Base-by-base conservation (phyloP, 2,113 vertebrate species). In the Hippolais icterina region DNA sequence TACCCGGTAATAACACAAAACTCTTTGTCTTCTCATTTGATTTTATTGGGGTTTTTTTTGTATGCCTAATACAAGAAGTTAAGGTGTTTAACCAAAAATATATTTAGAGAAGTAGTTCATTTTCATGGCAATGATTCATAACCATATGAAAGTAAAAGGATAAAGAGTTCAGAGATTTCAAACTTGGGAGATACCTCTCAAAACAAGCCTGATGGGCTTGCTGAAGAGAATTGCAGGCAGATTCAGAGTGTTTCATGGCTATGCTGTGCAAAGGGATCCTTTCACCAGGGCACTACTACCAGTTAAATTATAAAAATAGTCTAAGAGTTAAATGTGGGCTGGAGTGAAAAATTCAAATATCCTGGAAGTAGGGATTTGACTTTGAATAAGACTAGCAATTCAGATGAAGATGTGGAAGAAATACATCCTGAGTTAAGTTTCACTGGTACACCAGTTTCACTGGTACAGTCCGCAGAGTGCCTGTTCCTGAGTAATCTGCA, bases 1-100 rank as follows among this genome's bases (percentile, higher is more conserved):
- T 98, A 15, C 98, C 98, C 66, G 98, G 98, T 99, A 97, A 94
- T 87, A 65, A 70, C 68, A 31, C 39, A 57, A 11, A 53, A 22
- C 5, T 68, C 13, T 49, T 91, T 56, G 41, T 79, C 57, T 63
- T 86, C 49, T 74, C 6, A 25, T 81, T 76, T 64, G 12, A 17
- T 89, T 84, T 72, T 47, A n/a, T 35, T 46, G 19, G 11, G 19
- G 11, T 39, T 83, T 29, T 0, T 39, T 88, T 56, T 47, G 2
- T 60, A 20, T 57, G 44, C 14, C n/a, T 11, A 5, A 21, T 31
- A 6, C 8, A 66, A 44, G 52, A 59, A 65, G 29, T 21, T 54
- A 66, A 11, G 12, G 1, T 66, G 15, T 83, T 94, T 41, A 35
- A 54, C 31, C 11, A 24, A 52, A 77, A 83, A 39, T 42, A 42